Evolutionary conservation across 2,888 invertebrate species (phyloP).

Genomic region (Lithophane ornitopus): DNA sequence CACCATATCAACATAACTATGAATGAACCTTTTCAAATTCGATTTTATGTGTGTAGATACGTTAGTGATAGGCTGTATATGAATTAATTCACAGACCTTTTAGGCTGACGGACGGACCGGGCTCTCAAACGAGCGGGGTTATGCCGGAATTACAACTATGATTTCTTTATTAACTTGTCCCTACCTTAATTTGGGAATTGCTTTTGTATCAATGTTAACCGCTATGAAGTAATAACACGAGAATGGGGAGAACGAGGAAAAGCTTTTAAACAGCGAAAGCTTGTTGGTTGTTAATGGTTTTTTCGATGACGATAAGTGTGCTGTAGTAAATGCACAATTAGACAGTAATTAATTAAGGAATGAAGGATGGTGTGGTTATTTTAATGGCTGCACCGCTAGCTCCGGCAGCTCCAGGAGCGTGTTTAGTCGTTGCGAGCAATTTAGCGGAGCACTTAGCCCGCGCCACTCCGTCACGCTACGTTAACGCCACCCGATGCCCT

Average conservation of each 20-base stretch:
- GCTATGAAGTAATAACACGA: constrained; percentile 31
- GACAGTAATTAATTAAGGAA: constrained; percentile 46
- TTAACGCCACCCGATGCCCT: constrained; percentile 75
- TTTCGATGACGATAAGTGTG: constrained; percentile 14
- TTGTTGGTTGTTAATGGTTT: constrained; percentile 18
- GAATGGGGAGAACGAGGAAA: constrained; percentile 12
- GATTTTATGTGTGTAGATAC: constrained; percentile 40
- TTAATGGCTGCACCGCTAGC: constrained; percentile 56
- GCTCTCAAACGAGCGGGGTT: constrained; percentile 52
- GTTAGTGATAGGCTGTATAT: constrained; percentile 50
- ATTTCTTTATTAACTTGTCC: constrained; percentile 56
- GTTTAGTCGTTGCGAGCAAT: constrained; percentile 79
- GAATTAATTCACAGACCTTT: constrained; percentile 67
- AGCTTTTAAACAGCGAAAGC: constrained; percentile 23
- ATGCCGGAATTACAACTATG: constrained; percentile 45
- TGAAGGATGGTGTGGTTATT: constrained; percentile 48
- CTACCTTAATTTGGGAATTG: constrained; percentile 37
- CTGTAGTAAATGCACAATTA: constrained; percentile 25
- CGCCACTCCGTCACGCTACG: constrained; percentile 79
- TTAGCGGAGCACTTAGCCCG: constrained; percentile 81
- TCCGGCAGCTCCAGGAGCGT: constrained; percentile 62
- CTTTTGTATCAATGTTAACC: constrained; percentile 42
- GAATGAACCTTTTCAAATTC: constrained; percentile 61
- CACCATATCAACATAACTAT: constrained; percentile 38
- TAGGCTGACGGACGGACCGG: constrained; percentile 52